phyloP scores from a whole-genome alignment of 2,797 vertebrate species.

The Meda fulgida region DNA sequence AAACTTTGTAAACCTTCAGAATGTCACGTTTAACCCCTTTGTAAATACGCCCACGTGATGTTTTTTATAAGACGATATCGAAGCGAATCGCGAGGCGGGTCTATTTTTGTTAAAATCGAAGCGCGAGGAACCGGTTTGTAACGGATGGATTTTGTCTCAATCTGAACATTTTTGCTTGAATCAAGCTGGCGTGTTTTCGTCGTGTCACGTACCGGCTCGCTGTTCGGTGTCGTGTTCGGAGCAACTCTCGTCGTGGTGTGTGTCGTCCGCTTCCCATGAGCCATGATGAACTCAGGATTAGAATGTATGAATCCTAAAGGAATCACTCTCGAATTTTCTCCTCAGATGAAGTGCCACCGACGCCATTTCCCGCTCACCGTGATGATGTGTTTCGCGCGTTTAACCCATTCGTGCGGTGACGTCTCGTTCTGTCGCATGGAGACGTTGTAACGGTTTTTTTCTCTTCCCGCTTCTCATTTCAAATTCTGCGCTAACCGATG shows the following conservation, averaged over 20 bases:
- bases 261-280: background rate
- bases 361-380: background rate
- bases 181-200: slow-evolving; percentile 73
- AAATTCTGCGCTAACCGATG: slow-evolving; percentile 75
- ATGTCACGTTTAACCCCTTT: slow-evolving; percentile 72
- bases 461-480: slow-evolving; percentile 57
- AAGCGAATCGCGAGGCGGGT: slow-evolving; percentile 83
- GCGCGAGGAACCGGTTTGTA: slow-evolving; percentile 16
- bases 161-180: slow-evolving; percentile 69
- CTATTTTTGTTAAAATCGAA: slow-evolving; percentile 86
- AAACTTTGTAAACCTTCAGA: slow-evolving; percentile 79
- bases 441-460: slow-evolving; percentile 58
- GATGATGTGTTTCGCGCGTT: background rate
- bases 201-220: slow-evolving; percentile 62
- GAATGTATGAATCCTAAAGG: slow-evolving; percentile 46
- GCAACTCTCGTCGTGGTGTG: no score
- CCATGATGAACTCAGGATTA: slow-evolving; percentile 59
- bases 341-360: slow-evolving; percentile 36
- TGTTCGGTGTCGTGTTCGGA: slow-evolving; percentile 33
- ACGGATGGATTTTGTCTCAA: background rate
- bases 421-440: slow-evolving; percentile 64
- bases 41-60: slow-evolving; percentile 82
- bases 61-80: slow-evolving; percentile 78
- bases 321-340: slow-evolving; percentile 31
- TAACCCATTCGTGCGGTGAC: slow-evolving; percentile 51